Evolutionary conservation across 2,113 vertebrate species (phyloP), one percentile per base, ranked within the genome.

Genomic region (Cettia cetti): DNA sequence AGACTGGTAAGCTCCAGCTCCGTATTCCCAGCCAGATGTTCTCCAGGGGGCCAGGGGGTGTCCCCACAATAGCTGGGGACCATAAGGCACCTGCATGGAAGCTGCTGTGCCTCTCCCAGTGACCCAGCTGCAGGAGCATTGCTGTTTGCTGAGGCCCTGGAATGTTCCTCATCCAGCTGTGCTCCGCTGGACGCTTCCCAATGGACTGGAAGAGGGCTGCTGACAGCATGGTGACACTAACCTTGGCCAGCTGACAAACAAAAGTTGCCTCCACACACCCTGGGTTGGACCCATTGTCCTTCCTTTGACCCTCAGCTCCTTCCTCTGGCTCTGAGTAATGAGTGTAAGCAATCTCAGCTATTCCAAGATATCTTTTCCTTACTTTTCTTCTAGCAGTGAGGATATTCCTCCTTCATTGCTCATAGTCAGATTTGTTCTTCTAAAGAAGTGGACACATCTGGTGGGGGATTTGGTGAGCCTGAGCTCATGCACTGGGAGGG

Each of bases 261-360:
- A 82, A 76, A 72, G 28, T 31, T 83, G n/a, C 40, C 89, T 37
- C 22, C 75, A 57, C 75, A 76, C 54, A 28, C 40, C 54, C 76
- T 61, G 81, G 54, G 20, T 21, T 45, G 68, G 80, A 80, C 71
- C 53, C 7, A 0, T 1, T 92, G 94, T 91, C 91, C 94, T 96
- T 94, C 89, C 86, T 92, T 57, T 92, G 89, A 94, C 93, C 86
- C 71, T 65, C 59, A 86, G 64, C 54, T 95, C 68, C 71, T 95
- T 94, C 89, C 71, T 80, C 91, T 72, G 70, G 35, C 47, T 87
- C 66, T 59, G 44, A 76, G 54, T 35, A 85, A 79, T 33, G 31
- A n/a, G 9, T 33, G 8, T 35, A 85, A 88, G 57, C 63, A 71
- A 65, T 88, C n/a, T 21, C 44, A 92, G 50, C 28, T 77, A 69